Evolutionary conservation across 2,888 invertebrate genomes (phyloP).

Genomic region (Oxystoma pomonae): DNA sequence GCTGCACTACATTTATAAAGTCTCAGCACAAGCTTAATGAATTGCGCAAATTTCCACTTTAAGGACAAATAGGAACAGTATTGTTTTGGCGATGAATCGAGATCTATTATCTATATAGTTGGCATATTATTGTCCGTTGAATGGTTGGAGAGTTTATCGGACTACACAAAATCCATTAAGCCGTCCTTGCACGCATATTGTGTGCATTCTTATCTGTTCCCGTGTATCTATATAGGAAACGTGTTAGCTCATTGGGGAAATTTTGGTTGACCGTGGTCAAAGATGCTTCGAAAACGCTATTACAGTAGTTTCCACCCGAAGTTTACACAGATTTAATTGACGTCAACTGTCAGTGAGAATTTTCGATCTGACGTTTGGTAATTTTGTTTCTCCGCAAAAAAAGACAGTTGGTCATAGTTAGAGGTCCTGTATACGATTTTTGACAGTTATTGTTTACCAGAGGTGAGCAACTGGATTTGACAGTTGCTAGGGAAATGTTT

Average conservation of each 20-base stretch:
- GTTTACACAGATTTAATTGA: too few species aligned
- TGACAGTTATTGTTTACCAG: too few species aligned
- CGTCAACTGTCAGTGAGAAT: too few species aligned
- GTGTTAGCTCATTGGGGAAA: background rate
- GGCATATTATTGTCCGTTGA: background rate
- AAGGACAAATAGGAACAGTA: background rate
- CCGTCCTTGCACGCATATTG: background rate
- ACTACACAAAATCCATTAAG: background rate
- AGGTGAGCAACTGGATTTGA: too few species aligned
- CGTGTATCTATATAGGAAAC: background rate
- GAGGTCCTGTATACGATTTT: too few species aligned
- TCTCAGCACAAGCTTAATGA: background rate
- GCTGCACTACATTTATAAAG: background rate
- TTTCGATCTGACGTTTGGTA: too few species aligned
- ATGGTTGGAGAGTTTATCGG: background rate
- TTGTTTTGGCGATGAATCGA: background rate
- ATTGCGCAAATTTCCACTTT: background rate
- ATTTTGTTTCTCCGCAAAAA: too few species aligned
- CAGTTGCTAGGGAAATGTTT: too few species aligned
- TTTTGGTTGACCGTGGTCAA: too few species aligned
- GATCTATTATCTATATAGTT: background rate
- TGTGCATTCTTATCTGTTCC: background rate
- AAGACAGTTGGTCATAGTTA: too few species aligned
- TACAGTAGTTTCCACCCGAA: too few species aligned
- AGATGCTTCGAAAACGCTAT: too few species aligned